Percentiles rank a stretch among this genome's conserved stretches.
phyloP scores from a whole-genome alignment of 2,113 vertebrate genomes.

The Cinclus cinclus region DNA sequence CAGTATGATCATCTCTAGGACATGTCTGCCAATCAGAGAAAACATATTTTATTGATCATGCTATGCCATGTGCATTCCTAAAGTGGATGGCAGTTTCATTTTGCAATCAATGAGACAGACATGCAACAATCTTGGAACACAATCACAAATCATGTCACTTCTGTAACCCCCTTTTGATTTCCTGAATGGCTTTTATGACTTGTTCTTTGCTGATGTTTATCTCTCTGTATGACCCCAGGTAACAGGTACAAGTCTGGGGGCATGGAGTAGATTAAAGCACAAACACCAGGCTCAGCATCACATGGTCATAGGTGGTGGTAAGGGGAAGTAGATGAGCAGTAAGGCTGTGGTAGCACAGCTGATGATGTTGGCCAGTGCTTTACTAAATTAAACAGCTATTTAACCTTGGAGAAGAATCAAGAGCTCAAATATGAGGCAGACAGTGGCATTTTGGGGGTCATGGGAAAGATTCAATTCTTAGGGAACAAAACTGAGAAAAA shows the following conservation, averaged over 20 bases:
- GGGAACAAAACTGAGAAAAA: background rate
- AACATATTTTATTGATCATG: background rate
- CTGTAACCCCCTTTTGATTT: background rate
- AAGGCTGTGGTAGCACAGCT: background rate
- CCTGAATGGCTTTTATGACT: background rate
- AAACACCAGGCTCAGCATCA: fast-evolving
- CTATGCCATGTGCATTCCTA: background rate
- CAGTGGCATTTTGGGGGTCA: background rate
- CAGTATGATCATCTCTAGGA: background rate
- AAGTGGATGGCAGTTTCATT: background rate
- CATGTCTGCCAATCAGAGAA: background rate
- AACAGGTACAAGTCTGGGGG: background rate
- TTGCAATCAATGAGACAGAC: background rate
- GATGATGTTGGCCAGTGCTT: background rate
- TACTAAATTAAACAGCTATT: background rate
- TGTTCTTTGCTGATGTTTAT: background rate
- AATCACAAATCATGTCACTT: background rate
- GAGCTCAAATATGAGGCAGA: background rate
- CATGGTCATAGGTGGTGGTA: too few species aligned
- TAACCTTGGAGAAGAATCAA: background rate
- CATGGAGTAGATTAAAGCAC: background rate
- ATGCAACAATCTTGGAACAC: background rate
- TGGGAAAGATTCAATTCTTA: background rate
- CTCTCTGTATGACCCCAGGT: background rate
- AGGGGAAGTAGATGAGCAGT: background rate